These are phyloP conservation scores for Euphydryas editha DNA, from an alignment of 2,888 invertebrate species.

Conservation along the genomic window DNA sequence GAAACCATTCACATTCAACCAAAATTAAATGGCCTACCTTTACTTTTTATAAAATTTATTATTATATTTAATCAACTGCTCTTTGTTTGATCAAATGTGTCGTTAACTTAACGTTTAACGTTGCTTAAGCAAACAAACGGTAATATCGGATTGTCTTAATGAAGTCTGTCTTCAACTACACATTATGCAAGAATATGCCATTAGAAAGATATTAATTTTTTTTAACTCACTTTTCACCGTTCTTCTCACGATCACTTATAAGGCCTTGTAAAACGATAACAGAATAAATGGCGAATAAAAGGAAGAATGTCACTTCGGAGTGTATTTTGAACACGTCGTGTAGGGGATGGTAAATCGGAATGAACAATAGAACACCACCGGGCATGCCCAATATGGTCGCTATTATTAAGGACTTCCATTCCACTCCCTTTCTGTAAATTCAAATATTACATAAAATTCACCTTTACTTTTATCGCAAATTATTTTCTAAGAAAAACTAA, in stretches of 20 bases:
- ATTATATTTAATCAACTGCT: neutral
- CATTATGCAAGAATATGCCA: neutral
- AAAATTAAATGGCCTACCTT: no score
- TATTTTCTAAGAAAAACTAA: neutral
- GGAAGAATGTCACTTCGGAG: constrained; percentile 88
- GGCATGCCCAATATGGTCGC: constrained; percentile 88
- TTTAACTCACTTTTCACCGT: constrained; percentile 55
- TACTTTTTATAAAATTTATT: no score
- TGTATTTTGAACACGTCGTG: constrained; percentile 88
- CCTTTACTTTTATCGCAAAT: neutral
- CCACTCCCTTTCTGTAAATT: constrained; percentile 52
- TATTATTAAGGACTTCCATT: constrained; percentile 74
- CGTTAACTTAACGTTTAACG: neutral
- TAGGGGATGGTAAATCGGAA: constrained; percentile 89
- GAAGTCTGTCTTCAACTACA: neutral
- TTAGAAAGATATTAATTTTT: neutral
- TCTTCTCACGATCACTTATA: constrained; percentile 66
- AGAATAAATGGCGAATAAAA: constrained; percentile 85
- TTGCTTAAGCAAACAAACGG: no score
- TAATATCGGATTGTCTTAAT: neutral
- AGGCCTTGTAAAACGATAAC: constrained; percentile 85
- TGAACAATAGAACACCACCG: constrained; percentile 88
- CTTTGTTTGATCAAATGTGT: constrained; percentile 1
- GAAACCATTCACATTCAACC: no score
- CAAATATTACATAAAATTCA: neutral